Percentiles rank a stretch among this genome's conserved stretches.
Evolutionary conservation across 2,113 vertebrate species (phyloP).

Genomic region (Symphodus melops): DNA sequence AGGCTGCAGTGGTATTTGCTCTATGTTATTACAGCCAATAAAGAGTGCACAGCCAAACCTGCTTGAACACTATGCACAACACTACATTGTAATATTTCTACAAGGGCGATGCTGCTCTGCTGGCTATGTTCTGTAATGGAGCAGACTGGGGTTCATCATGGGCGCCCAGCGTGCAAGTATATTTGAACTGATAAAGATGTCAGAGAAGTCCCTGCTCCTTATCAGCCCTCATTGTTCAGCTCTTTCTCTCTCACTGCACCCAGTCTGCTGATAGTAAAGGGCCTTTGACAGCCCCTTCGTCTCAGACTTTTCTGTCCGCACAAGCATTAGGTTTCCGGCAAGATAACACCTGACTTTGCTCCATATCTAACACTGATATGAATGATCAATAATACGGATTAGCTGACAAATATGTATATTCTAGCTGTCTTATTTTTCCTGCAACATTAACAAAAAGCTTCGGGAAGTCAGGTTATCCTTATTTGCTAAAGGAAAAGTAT

Average conservation of each 20-base stretch:
- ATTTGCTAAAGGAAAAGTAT: neutral
- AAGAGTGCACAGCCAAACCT: neutral
- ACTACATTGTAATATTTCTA: constrained; percentile 41
- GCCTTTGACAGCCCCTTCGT: constrained; percentile 52
- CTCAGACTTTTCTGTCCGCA: constrained; percentile 51
- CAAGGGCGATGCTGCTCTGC: constrained; percentile 23
- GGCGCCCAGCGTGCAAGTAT: constrained; percentile 51
- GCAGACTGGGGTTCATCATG: constrained; percentile 57
- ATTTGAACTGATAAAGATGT: constrained; percentile 77
- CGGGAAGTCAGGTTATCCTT: neutral
- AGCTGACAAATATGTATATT: constrained; percentile 9
- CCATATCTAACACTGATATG: constrained; percentile 5
- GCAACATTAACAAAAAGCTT: neutral
- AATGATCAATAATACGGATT: constrained; percentile 24
- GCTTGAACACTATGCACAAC: neutral
- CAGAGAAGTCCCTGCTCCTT: constrained; percentile 67
- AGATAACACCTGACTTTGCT: neutral
- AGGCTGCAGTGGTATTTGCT: neutral
- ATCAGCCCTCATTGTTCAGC: constrained; percentile 62
- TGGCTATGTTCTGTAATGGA: constrained; percentile 55
- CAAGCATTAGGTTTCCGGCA: neutral
- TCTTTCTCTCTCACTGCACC: constrained; percentile 48
- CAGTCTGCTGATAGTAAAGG: constrained; percentile 54
- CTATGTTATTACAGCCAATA: neutral
- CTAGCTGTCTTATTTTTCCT: neutral